These are phyloP conservation scores for Brachypteracias leptosomus DNA, from an alignment of 2,113 vertebrate species.

Conservation along the genomic window DNA sequence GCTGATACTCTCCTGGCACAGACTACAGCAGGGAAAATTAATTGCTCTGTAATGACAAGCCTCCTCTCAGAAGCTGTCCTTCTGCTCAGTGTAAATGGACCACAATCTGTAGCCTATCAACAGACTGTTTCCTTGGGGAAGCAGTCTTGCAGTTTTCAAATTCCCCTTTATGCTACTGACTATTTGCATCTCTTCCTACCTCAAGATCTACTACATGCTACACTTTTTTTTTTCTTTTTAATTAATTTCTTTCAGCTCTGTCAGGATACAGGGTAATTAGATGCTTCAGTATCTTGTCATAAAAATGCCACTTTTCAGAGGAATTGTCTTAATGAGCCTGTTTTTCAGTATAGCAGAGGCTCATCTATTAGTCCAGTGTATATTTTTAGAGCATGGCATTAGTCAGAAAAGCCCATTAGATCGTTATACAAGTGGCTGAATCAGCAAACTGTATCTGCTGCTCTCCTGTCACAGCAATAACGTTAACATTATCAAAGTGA, in stretches of 20 bases:
- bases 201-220: neutral
- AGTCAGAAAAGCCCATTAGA: slow-evolving; percentile 63
- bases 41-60: neutral
- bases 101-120: neutral
- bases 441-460: slow-evolving; percentile 67
- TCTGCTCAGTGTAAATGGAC: neutral
- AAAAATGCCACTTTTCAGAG: slow-evolving; percentile 57
- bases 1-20: neutral
- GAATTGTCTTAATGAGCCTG: slow-evolving; percentile 59
- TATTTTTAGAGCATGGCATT: slow-evolving; percentile 67
- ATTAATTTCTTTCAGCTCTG: slow-evolving; percentile 55
- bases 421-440: slow-evolving; percentile 67
- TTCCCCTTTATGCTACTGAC: neutral
- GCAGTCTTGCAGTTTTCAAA: neutral
- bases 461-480: slow-evolving; percentile 55
- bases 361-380: slow-evolving; percentile 56
- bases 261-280: slow-evolving; percentile 52
- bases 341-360: slow-evolving; percentile 39
- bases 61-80: neutral
- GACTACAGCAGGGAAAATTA: neutral
- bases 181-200: slow-evolving; percentile 4
- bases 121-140: neutral
- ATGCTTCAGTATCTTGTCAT: slow-evolving; percentile 49
- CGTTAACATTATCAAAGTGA: slow-evolving; percentile 58
- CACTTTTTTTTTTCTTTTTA: neutral